Evolutionary conservation across 2,113 vertebrate species (phyloP), one percentile per base, ranked within the genome.

Genomic region (Coturnix japonica): DNA sequence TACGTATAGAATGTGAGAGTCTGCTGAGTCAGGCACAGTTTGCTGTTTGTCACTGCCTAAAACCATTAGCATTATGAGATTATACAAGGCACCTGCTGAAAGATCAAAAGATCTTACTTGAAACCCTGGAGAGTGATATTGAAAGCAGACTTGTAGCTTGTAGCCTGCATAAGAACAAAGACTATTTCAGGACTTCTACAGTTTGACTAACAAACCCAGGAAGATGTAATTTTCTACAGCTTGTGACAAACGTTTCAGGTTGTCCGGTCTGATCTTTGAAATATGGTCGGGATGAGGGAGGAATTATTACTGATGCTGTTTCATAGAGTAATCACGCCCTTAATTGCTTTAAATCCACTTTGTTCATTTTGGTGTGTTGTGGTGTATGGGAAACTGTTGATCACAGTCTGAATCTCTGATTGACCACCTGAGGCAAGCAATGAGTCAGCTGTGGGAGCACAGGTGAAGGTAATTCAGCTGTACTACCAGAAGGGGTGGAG

Each of bases 81-180:
- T 91, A 87, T 66, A 92, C 37, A 54, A 87, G 85, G 43, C 46
- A 94, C 86, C 63, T 92, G 89, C 83, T 82, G 92, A 60, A 94
- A 89, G 49, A 85, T 84, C 67, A 80, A 70, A 91, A 91, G 66
- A 92, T 85, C 43, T 73, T 70, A 39, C 18, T 23, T 70, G 63
- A 72, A 90, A 82, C 64, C 49, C 74, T 67, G 43, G 33, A 82
- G 74, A 80, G 35, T 30, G 35, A 46, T 90, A 90, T 60, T 90
- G 61, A 60, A 83, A 63, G 59, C 60, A 94, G 12, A 79, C 44
- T 66, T 79, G 71, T 85, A 90, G 46, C 10, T 35, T 78, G 15
- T 39, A 56, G 37, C 23, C 67, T 67, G 64, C 28, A 39, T 31
- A 93, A 87, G 94, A 91, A 66, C 33, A 82, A 33, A 64, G 92